phyloP scores from a whole-genome alignment of 2,888 invertebrate genomes.

The Alcis repandata region DNA sequence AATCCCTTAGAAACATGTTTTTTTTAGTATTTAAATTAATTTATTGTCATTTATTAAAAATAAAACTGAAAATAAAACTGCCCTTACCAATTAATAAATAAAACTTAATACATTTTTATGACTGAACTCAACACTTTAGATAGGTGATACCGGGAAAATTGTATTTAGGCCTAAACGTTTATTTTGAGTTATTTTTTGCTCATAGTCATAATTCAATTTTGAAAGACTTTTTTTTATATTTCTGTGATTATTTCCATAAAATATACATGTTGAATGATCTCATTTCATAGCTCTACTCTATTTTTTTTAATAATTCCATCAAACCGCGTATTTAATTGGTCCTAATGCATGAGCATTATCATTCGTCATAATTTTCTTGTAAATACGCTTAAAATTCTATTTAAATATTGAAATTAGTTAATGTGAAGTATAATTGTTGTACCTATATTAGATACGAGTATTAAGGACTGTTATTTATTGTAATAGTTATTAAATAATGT shows the following conservation, averaged over 20 bases:
- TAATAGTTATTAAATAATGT: slow-evolving; percentile 56
- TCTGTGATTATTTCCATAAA: slow-evolving; percentile 25
- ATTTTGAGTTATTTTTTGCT: not conserved
- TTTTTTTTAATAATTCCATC: not conserved
- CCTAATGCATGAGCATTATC: slow-evolving; percentile 8
- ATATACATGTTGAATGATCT: slow-evolving; percentile 29
- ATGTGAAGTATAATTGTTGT: slow-evolving; percentile 56
- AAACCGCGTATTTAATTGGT: slow-evolving; percentile 5
- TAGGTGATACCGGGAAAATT: not conserved
- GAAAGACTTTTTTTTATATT: slow-evolving; percentile 35
- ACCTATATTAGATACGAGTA: slow-evolving; percentile 44
- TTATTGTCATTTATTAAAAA: not conserved
- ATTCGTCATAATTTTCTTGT: slow-evolving; percentile 28
- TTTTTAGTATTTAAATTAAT: not conserved
- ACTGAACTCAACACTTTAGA: not conserved
- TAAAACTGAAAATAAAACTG: slow-evolving; percentile 1
- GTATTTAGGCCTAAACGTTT: slow-evolving; percentile 35
- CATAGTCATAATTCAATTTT: not conserved
- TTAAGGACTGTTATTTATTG: slow-evolving; percentile 79
- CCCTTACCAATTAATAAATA: too few relatives aligned
- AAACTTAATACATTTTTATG: not conserved
- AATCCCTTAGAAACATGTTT: not conserved
- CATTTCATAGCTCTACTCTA: slow-evolving; percentile 13
- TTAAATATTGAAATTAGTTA: slow-evolving; percentile 36
- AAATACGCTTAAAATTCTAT: slow-evolving; percentile 36